A percentile compares a stretch with the other conserved stretches of the same genome.
Conservation (phyloP, 1,140 invertebrate genomes). For the Nephila pilipes region DNA sequence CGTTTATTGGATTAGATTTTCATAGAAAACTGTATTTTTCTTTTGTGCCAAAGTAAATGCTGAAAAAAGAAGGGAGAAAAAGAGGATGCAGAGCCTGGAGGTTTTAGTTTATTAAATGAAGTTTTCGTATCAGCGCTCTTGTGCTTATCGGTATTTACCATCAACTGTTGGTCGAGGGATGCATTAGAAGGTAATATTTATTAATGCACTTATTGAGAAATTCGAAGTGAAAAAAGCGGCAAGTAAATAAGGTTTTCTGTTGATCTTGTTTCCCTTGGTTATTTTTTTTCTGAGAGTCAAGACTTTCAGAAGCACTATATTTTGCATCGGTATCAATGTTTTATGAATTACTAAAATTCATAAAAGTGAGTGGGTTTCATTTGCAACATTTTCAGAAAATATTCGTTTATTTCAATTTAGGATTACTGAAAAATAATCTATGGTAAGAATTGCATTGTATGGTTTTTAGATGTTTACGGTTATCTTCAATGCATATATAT, state of each 20-base stretch:
- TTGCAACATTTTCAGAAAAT: no score
- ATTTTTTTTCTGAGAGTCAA: not conserved
- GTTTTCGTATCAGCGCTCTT: not conserved
- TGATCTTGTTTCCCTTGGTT: not conserved
- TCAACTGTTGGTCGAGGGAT: not conserved
- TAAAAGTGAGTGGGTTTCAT: no score
- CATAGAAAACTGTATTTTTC: slow-evolving; percentile 29
- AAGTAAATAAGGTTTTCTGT: not conserved
- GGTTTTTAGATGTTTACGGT: no score
- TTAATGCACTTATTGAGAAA: not conserved
- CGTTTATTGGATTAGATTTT: slow-evolving; percentile 46
- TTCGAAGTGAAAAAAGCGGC: not conserved
- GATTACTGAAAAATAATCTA: no score
- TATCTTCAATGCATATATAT: no score
- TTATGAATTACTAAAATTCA: no score
- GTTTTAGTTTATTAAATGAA: not conserved
- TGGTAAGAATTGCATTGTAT: no score
- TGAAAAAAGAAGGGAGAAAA: not conserved
- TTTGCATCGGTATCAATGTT: no score
- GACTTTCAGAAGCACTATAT: no score
- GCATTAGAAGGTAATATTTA: not conserved
- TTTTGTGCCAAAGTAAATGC: not conserved
- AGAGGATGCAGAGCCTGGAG: not conserved
- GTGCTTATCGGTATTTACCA: not conserved
- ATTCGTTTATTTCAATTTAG: no score